A percentile compares a stretch with the other conserved stretches of the same genome.
These are phyloP conservation scores for Pelodytes ibericus DNA, from an alignment of 2,797 vertebrate genomes.

Conservation along the genomic window DNA sequence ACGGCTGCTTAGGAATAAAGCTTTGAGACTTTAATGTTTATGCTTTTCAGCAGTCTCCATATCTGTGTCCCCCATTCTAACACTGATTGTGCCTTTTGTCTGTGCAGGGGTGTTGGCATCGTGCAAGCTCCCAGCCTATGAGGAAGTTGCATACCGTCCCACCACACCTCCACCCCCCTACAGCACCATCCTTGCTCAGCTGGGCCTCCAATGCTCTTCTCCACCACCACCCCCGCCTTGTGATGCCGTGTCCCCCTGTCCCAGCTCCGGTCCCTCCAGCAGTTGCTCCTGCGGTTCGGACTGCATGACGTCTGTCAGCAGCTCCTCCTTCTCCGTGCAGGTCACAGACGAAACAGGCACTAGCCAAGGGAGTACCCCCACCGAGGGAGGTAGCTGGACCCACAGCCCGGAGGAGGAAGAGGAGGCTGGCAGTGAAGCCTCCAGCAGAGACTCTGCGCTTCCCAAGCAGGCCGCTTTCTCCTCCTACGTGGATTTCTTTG, in stretches of 20 bases:
- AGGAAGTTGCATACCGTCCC: slow-evolving; percentile 85
- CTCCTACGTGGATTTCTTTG: slow-evolving; percentile 68
- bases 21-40: no score
- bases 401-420: slow-evolving; percentile 49
- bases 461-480: slow-evolving; percentile 68
- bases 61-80: neutral
- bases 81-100: slow-evolving; percentile 9
- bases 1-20: no score
- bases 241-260: slow-evolving; percentile 68
- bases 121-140: slow-evolving; percentile 90
- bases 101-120: slow-evolving; percentile 82
- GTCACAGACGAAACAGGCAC: slow-evolving; percentile 76
- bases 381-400: slow-evolving; percentile 65
- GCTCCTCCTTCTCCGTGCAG: slow-evolving; percentile 79
- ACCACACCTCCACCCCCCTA: slow-evolving; percentile 88
- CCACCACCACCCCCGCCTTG: slow-evolving; percentile 58
- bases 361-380: slow-evolving; percentile 75
- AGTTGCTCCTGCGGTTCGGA: slow-evolving; percentile 85
- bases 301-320: slow-evolving; percentile 80
- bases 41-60: neutral
- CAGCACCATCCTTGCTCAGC: slow-evolving; percentile 76
- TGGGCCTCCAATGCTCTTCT: slow-evolving; percentile 67
- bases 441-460: neutral
- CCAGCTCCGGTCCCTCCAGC: slow-evolving; percentile 81
- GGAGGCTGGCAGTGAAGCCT: neutral